Conservation (phyloP, 2,888 invertebrate genomes). For the Tricholauxania praeusta region DNA sequence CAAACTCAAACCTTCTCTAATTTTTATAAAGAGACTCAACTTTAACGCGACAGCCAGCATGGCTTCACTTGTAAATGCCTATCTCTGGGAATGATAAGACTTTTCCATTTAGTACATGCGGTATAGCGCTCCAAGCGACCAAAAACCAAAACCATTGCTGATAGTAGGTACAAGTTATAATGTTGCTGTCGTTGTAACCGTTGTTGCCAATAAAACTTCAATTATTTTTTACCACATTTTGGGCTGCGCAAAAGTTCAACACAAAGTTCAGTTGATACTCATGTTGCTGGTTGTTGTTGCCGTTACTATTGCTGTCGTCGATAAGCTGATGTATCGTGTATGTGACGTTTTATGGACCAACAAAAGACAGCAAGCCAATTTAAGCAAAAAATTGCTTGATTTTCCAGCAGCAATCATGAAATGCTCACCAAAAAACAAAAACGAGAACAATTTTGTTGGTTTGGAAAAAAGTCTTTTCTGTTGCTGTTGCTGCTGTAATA, state of each 20-base stretch:
- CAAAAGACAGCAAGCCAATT: slow-evolving; percentile 3
- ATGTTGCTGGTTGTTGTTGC: slow-evolving; percentile 15
- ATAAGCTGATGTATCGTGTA: slow-evolving; percentile 23
- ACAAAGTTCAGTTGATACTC: slow-evolving; percentile 31
- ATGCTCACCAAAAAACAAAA: too few species aligned
- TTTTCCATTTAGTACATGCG: too few species aligned
- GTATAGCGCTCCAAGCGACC: too few species aligned
- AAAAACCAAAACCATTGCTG: too few species aligned
- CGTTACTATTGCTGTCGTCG: slow-evolving; percentile 18
- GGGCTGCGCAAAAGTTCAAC: slow-evolving; percentile 36
- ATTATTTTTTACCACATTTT: slow-evolving; percentile 31
- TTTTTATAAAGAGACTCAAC: too few species aligned
- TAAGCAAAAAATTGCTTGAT: background rate
- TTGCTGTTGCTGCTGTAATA: background rate
- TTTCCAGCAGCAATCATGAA: background rate
- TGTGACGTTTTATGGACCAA: slow-evolving; percentile 9
- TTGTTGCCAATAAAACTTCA: slow-evolving; percentile 35
- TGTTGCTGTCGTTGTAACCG: slow-evolving; percentile 15
- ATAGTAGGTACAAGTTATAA: too few species aligned
- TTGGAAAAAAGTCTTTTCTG: too few species aligned
- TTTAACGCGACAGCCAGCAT: too few species aligned
- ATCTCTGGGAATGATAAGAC: too few species aligned
- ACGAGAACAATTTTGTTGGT: too few species aligned
- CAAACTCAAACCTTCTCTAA: too few species aligned
- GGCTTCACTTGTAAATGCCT: too few species aligned